Percentiles rank a stretch among this genome's conserved stretches.
Conservation (phyloP, 1,140 invertebrate genomes). For the Drosophila mojavensis region DNA sequence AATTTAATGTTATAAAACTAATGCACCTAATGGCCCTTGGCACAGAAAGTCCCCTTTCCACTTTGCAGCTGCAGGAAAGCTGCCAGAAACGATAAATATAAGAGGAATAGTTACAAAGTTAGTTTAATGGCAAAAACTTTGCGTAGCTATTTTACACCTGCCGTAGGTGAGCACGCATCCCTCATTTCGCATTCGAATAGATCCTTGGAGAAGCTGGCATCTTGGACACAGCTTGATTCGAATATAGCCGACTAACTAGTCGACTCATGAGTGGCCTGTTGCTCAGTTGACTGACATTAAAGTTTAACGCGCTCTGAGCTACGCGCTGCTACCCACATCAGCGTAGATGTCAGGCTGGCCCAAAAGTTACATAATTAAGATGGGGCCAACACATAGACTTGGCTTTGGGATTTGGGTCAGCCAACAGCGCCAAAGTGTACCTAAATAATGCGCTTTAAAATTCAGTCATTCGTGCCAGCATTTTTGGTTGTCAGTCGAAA, state of each 20-base stretch:
- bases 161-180: conserved; percentile 4
- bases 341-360: conserved; percentile 43
- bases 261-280: conserved; percentile 8
- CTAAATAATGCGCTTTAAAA: conserved; percentile 47
- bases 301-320: conserved; percentile 56
- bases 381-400: conserved; percentile 70
- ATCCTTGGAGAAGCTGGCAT: conserved; percentile 26
- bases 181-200: conserved; percentile 28
- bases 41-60: not conserved
- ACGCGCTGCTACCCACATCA: conserved; percentile 24
- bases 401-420: conserved; percentile 51
- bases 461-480: conserved; percentile 57
- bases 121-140: conserved; percentile 16
- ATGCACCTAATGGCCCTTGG: not conserved
- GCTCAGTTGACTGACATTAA: conserved; percentile 42
- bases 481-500: conserved; percentile 47
- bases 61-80: not conserved
- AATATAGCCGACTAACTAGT: conserved; percentile 8
- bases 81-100: conserved; percentile 4
- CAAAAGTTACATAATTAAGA: conserved; percentile 74
- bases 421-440: conserved; percentile 20
- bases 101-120: not conserved
- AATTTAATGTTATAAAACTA: no score
- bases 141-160: conserved; percentile 4
- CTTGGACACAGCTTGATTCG: conserved; percentile 15